Conservation (phyloP, 2,113 vertebrate species). For the Gopherus flavomarginatus region DNA sequence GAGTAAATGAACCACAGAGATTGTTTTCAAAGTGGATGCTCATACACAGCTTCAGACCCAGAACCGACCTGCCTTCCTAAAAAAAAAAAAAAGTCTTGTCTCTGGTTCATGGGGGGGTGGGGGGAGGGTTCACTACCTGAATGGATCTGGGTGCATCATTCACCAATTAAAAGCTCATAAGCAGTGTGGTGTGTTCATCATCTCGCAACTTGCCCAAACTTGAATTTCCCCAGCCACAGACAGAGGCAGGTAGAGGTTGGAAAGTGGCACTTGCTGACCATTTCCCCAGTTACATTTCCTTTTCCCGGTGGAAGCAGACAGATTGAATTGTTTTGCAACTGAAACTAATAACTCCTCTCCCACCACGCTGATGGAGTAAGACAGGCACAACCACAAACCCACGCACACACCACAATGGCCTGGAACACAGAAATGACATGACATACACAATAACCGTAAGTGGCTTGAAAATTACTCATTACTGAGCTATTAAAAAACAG, state of each 20-base stretch:
- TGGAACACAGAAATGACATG: background rate
- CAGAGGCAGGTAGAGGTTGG: background rate
- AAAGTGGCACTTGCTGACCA: background rate
- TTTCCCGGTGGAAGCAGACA: background rate
- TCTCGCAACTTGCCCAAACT: too few relatives aligned
- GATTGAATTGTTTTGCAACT: background rate
- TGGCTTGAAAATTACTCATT: background rate
- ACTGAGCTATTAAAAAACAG: background rate
- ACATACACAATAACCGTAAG: rapidly evolving
- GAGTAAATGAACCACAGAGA: background rate
- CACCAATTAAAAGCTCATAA: background rate
- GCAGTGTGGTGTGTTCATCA: background rate
- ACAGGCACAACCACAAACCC: background rate
- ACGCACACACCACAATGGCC: background rate
- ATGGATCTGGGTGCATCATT: background rate
- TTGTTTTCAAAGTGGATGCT: background rate
- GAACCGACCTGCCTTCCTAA: background rate
- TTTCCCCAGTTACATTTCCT: background rate
- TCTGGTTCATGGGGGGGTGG: background rate
- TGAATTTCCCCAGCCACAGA: background rate
- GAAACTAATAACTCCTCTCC: background rate
- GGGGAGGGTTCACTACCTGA: background rate
- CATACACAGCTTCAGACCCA: background rate
- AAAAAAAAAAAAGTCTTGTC: background rate
- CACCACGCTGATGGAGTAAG: background rate